Conservation (phyloP, 1,140 invertebrate genomes). For the Zaprionus kolodkinae region DNA sequence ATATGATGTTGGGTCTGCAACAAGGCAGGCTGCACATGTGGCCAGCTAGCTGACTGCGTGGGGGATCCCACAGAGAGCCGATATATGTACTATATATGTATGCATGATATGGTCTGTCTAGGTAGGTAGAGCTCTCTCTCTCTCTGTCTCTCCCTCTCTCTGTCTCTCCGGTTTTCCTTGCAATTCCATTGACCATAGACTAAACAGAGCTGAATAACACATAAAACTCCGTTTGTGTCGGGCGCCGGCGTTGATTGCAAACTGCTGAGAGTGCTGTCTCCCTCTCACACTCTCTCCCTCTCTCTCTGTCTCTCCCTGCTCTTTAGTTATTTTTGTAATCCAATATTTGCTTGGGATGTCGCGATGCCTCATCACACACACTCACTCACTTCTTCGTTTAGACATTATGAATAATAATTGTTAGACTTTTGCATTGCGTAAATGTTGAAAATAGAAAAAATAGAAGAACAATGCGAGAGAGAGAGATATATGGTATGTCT, state of each 20-base stretch:
- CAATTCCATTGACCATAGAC: constrained; percentile 47
- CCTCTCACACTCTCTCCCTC: too few species aligned
- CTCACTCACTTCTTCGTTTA: constrained; percentile 12
- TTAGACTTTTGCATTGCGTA: constrained; percentile 76
- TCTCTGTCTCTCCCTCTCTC: constrained; percentile 3
- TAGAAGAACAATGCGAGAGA: constrained; percentile 5
- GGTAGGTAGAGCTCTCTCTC: background rate
- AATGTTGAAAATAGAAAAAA: constrained; percentile 76
- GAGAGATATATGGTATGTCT: background rate
- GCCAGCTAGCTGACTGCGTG: background rate
- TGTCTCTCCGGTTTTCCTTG: constrained; percentile 13
- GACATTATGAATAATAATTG: constrained; percentile 64
- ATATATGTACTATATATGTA: background rate
- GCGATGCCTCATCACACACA: constrained; percentile 36
- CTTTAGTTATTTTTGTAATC: constrained; percentile 58
- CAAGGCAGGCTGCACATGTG: background rate
- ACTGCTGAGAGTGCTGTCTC: background rate
- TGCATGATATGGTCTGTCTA: background rate
- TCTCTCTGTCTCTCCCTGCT: constrained; percentile 15
- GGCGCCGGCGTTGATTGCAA: constrained; percentile 40
- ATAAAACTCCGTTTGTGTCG: constrained; percentile 7
- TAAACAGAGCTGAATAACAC: constrained; percentile 50
- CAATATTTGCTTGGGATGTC: constrained; percentile 66
- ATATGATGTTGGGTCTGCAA: background rate
- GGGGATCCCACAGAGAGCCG: constrained; percentile 15